Evolutionary conservation across 1,140 invertebrate species (phyloP).

Genomic region (Cotesia typhae): DNA sequence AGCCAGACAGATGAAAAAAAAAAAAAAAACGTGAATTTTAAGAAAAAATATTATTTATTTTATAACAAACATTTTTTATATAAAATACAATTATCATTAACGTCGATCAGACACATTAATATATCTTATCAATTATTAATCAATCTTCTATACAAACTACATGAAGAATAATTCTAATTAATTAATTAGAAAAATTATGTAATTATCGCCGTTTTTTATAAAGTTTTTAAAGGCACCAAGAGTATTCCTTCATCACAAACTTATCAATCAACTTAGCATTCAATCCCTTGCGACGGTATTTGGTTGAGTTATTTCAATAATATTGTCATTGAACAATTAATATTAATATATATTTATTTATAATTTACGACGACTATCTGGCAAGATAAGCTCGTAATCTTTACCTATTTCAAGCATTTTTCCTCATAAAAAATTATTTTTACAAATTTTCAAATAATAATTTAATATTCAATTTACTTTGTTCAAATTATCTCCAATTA

Average conservation of each 20-base stretch:
- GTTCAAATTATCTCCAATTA: too few relatives aligned
- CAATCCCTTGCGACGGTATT: too few relatives aligned
- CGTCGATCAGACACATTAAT: conserved; percentile 3
- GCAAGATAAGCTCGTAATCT: conserved; percentile 53
- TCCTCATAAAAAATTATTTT: conserved; percentile 6
- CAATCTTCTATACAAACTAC: too few relatives aligned
- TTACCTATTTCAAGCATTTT: conserved; percentile 20
- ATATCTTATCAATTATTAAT: not conserved
- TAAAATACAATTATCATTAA: conserved; percentile 46
- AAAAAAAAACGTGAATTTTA: too few relatives aligned
- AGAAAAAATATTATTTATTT: conserved; percentile 47
- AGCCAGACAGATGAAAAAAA: too few relatives aligned
- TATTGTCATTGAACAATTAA: conserved; percentile 21
- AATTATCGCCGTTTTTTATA: too few relatives aligned
- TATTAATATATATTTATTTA: conserved; percentile 41
- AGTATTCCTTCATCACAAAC: too few relatives aligned
- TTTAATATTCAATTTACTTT: too few relatives aligned
- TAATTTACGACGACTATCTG: conserved; percentile 44
- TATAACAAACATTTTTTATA: conserved; percentile 47
- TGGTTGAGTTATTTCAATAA: not conserved
- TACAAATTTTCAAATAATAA: too few relatives aligned
- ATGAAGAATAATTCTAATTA: not conserved
- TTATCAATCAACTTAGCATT: too few relatives aligned
- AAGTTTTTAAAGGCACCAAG: too few relatives aligned
- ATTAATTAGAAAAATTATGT: too few relatives aligned